Evolutionary conservation across 2,888 invertebrate genomes (phyloP), one percentile per base, ranked within the genome.

Genomic region (Stenodera caucasica): DNA sequence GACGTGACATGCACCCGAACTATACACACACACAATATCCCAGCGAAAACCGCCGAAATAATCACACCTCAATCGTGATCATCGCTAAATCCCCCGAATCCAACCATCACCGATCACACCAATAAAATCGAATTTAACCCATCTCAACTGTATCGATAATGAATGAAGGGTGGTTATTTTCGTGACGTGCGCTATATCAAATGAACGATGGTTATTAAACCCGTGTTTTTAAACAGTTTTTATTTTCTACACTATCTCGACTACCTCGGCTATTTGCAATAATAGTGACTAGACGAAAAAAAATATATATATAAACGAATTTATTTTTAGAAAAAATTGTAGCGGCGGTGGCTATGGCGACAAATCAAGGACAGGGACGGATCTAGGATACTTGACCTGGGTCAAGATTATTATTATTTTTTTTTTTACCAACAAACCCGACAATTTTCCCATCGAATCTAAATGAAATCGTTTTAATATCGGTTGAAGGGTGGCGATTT

Each of bases 201-300:
- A 71, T 76, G 74, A 60, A 70, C 72, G 73, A 70, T 70, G 77
- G 78, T 78, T 78, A 76, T 76, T 78, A 77, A 78, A 78, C 78
- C 72, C 78, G 68, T 76, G 76, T 77, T 76, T 77, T 75, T 75
- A 71, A 71, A 73, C 73, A 74, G 74, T 72, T 74, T 70, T 70
- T 65, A 70, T 76, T 77, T 77, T 77, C 78, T 78, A 78, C 45
- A 12, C 18, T 45, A 18, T 45, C 45, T 45, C 18, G 9, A 15
- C 40, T 11, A 9, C 12, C 1, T n/a, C 14, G 15, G n/a, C 45
- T 18, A 9, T 37, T 45, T 78, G 76, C 78, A 79, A 77, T 78
- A 79, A 78, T 79, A 78, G 79, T 72, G 78, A 78, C 78, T 78
- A 79, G 79, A 78, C 78, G 76, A 79, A 75, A 75, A 74, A 11